Evolutionary conservation across 2,797 vertebrate species (phyloP).

Genomic region (Vireo griseus): DNA sequence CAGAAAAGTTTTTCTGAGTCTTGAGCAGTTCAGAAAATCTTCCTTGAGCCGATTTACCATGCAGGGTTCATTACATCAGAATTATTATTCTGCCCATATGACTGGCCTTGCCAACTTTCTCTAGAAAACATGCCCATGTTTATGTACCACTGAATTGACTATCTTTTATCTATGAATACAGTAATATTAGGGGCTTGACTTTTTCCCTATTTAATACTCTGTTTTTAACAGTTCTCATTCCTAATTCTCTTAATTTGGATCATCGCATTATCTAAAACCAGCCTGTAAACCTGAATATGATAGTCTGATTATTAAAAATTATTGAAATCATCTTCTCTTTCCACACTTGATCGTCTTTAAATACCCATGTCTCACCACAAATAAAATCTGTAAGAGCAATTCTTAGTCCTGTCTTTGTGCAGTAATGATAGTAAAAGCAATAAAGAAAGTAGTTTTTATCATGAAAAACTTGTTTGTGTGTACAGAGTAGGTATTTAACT

Average conservation of each 20-base stretch:
- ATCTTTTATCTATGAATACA: not conserved
- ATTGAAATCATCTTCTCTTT: constrained; percentile 13
- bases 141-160: not conserved
- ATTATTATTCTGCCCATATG: not conserved
- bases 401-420: not conserved
- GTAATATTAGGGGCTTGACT: constrained; percentile 7
- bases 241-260: constrained; percentile 11
- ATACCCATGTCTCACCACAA: not conserved
- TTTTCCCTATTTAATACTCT: not conserved
- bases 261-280: not conserved
- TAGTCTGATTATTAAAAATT: constrained; percentile 24
- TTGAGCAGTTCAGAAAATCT: not conserved
- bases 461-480: not conserved
- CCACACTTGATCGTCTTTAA: not conserved
- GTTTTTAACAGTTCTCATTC: not conserved
- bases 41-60: not conserved
- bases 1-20: not conserved
- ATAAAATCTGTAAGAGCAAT: constrained; percentile 4
- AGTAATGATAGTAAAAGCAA: constrained; percentile 11
- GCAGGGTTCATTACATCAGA: not conserved
- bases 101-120: not conserved
- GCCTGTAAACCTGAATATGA: not conserved
- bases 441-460: not conserved
- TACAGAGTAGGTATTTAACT: not conserved
- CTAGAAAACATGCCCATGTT: constrained; percentile 1